Base-by-base conservation (phyloP, 1,140 invertebrate species). In the Chlorops oryzae region DNA sequence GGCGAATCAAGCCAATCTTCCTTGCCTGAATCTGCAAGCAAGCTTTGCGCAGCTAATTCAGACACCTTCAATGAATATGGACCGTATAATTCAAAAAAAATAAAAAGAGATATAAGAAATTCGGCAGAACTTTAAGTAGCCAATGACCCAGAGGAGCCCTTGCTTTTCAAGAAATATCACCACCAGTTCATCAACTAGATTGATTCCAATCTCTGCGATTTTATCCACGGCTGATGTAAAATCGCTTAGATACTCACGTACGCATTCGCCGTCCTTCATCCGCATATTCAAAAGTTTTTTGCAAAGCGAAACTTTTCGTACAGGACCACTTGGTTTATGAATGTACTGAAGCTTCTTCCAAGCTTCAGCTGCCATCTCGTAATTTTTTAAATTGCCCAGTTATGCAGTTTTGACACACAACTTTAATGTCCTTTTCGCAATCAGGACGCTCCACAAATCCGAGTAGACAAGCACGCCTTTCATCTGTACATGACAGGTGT, bases 291-390 rank as follows among this genome's bases (percentile, higher is more conserved):
- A 18, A 12, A 55, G 27, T 15, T 34, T 15, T 17, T 55, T 55
- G 13, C 47, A 51, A 4, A 55, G 44, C 5, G 44, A 43, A 3
- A 52, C 49, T 34, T 50, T 47, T 2, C 45, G 27, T 43, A 44
- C 41, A 2, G 54, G 54, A 9, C 45, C 45, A 17, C 27, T 55
- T 27, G 54, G 54, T 25, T 28, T 23, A 42, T 51, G 48, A 5
- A 47, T 35, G 10, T 47, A 22, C 10, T 38, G 6, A 24, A 55
- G 17, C 6, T 2, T 20, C 5, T 32, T 46, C 52, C 52, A 54
- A 18, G 42, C 42, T 24, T 50, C 34, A 15, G 10, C 35, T 5
- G 53, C 15, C 13, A 39, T 37, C 12, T 38, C 24, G 10, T 27
- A 41, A 17, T 47, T 49, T 24, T 51, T 55, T 13, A 55, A 34